Evolutionary conservation across 2,888 invertebrate genomes (phyloP).

Genomic region (Cryptophagus acutangulus): DNA sequence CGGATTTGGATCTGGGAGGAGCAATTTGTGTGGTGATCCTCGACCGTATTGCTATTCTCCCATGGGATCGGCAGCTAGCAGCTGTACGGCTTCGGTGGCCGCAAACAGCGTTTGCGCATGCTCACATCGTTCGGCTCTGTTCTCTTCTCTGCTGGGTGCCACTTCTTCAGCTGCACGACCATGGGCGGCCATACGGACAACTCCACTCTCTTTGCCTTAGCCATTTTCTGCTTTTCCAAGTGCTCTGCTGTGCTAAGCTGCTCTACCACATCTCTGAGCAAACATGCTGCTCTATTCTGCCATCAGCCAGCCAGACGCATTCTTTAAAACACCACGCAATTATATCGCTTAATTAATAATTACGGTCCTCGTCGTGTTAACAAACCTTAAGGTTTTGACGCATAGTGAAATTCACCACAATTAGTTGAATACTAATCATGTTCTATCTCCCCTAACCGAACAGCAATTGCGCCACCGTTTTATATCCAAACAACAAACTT

Average conservation of each 20-base stretch:
- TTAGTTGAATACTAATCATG: too few relatives aligned
- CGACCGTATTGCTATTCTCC: conserved; percentile 24
- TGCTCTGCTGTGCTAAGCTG: neutral
- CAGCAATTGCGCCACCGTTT: too few relatives aligned
- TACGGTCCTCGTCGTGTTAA: too few relatives aligned
- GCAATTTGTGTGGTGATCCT: conserved; percentile 17
- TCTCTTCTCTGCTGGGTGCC: conserved; percentile 35
- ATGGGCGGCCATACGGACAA: conserved; percentile 31
- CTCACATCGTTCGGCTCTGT: conserved; percentile 23
- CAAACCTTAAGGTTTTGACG: too few relatives aligned
- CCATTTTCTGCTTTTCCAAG: conserved; percentile 22
- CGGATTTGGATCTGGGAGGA: conserved; percentile 13
- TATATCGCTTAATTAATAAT: neutral
- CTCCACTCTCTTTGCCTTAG: conserved; percentile 16
- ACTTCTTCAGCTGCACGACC: conserved; percentile 41
- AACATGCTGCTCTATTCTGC: neutral
- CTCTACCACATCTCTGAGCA: conserved; percentile 2
- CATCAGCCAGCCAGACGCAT: neutral
- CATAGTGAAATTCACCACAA: too few relatives aligned
- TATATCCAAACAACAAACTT: too few relatives aligned
- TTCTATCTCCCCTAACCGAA: too few relatives aligned
- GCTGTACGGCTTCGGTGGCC: conserved; percentile 17
- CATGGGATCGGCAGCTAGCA: conserved; percentile 32
- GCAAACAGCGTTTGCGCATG: too few relatives aligned
- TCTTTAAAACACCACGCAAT: neutral